Base-by-base conservation (phyloP, 2,113 vertebrate genomes). In the Hystrix cristata region DNA sequence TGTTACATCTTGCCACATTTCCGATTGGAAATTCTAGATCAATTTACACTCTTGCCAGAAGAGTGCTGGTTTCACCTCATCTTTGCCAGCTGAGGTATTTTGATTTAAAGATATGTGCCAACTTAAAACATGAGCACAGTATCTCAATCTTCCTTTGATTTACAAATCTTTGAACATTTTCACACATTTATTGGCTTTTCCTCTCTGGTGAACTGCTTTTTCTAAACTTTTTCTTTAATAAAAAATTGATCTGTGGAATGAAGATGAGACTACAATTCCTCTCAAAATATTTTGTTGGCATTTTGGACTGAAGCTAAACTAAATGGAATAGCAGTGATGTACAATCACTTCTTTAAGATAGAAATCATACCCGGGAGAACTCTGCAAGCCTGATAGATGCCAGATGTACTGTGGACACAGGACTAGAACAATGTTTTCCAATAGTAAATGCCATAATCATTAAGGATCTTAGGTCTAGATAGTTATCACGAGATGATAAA, bases 121-220 rank as follows among this genome's bases (percentile, higher is more conserved):
- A 25, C 72, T 81, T 15, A 19, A 90, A 90, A 90, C 14, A 64
- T 46, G 59, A 57, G 60, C 38, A 25, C 51, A 18, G 3, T 48
- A 27, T 38, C 18, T 86, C 72, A 87, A 0, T 51, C 9, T 80
- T 76, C 65, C 69, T 95, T 72, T 78, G 60, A 90, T 92, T 93
- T 87, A 12, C 14, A 57, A 78, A 83, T 87, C 60, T 95, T 93
- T 78, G 31, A 97, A 84, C 29, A 64, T 93, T 90, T 96, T 87
- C 83, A 83, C 57, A 90, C 18, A 43, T 95, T 86, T 67, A 31
- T 48, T 80, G 81, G 31, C 27, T 91, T 81, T 76, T 83, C 1
- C 25, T 94, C 38, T 65, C 62, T 43, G 89, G 48, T 82, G 12
- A 89, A n/a, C 48, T 95, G 53, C 23, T 48, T 95, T 86, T 89